Percentiles rank a stretch among this genome's conserved stretches.
These are phyloP conservation scores for Bhutanitis thaidina DNA, from an alignment of 2,888 invertebrate species.

Conservation along the genomic window DNA sequence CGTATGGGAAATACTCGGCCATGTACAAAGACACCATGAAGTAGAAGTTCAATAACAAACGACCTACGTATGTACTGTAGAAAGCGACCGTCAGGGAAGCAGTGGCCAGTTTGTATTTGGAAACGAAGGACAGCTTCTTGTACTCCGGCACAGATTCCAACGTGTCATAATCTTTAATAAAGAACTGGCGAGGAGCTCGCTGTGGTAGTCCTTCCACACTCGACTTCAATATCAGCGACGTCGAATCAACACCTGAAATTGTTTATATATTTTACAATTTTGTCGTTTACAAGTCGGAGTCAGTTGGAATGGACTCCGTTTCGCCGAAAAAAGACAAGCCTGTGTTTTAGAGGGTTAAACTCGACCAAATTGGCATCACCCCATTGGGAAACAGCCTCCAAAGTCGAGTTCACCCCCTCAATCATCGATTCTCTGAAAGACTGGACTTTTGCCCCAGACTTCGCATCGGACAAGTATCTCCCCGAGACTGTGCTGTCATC, in stretches of 20 bases:
- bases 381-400: no score
- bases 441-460: no score
- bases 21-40: slow-evolving; percentile 74
- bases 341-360: no score
- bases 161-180: slow-evolving; percentile 37
- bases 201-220: slow-evolving; percentile 24
- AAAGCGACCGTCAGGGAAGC: slow-evolving; percentile 23
- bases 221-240: slow-evolving; percentile 13
- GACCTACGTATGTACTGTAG: slow-evolving; percentile 57
- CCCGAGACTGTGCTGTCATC: no score
- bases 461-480: no score
- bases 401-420: no score
- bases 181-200: slow-evolving; percentile 22
- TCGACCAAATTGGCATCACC: no score
- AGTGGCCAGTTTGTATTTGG: slow-evolving; percentile 23
- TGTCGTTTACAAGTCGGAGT: no score
- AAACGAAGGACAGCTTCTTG: slow-evolving; percentile 31
- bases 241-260: slow-evolving; percentile 23
- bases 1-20: slow-evolving; percentile 79
- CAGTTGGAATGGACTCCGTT: no score
- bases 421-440: no score
- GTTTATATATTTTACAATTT: no score
- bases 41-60: slow-evolving; percentile 75
- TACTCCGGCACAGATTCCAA: slow-evolving; percentile 46
- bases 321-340: no score